phyloP scores from a whole-genome alignment of 2,888 invertebrate species.

The Drosophila suboccidentalis region DNA sequence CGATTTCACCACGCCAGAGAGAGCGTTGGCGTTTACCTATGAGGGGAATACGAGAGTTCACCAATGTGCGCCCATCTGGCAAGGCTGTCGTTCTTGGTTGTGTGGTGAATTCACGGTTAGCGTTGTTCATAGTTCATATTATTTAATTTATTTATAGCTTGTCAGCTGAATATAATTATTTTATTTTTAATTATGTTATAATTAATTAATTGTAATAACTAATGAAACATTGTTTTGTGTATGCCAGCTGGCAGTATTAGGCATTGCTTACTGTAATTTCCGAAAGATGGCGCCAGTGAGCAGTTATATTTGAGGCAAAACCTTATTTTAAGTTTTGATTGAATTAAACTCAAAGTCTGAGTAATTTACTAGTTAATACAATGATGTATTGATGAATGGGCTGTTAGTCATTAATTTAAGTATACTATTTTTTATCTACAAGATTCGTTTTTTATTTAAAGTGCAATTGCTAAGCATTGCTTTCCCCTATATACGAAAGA shows the following conservation, averaged over 20 bases:
- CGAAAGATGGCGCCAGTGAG: constrained; percentile 15
- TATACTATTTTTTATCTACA: neutral
- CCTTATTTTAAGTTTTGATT: neutral
- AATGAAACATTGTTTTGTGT: too few species aligned
- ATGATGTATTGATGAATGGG: neutral
- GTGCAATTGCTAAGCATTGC: neutral
- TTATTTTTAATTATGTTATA: too few species aligned
- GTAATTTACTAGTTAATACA: constrained; percentile 1
- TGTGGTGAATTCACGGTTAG: constrained; percentile 10
- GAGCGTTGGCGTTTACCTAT: neutral
- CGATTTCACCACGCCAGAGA: constrained; percentile 25
- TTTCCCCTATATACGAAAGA: neutral
- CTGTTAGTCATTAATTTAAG: neutral
- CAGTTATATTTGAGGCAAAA: neutral
- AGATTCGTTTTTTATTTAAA: too few species aligned
- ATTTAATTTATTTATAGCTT: neutral
- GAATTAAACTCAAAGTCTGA: constrained; percentile 2
- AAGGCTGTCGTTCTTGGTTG: constrained; percentile 1
- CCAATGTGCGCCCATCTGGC: constrained; percentile 6
- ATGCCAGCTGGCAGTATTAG: neutral
- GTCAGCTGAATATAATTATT: neutral
- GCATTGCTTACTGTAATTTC: too few species aligned
- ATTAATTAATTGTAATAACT: too few species aligned
- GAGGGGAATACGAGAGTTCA: constrained; percentile 2
- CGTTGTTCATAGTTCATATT: neutral